A percentile compares a stretch with the other conserved stretches of the same genome.
phyloP scores from a whole-genome alignment of 2,113 vertebrate species.

The Ranitomeya imitator region DNA sequence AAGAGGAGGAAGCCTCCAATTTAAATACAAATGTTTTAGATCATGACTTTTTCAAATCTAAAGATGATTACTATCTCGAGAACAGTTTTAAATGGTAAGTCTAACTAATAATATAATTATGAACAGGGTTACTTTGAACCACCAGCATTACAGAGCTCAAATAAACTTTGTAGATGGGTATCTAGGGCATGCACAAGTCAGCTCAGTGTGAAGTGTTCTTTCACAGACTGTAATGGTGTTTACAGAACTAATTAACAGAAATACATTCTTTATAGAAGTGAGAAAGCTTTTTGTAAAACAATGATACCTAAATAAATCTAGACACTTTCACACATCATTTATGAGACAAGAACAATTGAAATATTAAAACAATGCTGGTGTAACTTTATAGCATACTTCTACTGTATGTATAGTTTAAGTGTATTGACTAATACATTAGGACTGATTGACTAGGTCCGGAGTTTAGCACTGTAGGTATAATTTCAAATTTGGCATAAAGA shows the following conservation, averaged over 20 bases:
- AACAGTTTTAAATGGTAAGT: background rate
- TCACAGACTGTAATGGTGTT: conserved; percentile 20
- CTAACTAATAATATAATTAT: background rate
- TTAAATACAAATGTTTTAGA: too few relatives aligned
- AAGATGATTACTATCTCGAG: too few relatives aligned
- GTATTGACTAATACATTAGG: background rate
- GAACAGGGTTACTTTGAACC: background rate
- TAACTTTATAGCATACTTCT: background rate
- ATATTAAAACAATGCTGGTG: background rate
- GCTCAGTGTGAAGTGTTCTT: background rate
- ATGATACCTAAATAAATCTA: conserved; percentile 10
- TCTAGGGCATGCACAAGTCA: conserved; percentile 7
- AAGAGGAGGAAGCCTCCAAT: too few relatives aligned
- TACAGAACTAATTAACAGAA: conserved; percentile 17
- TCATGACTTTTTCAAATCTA: too few relatives aligned
- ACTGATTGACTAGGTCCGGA: background rate
- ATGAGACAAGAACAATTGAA: conserved; percentile 7
- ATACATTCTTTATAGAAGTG: conserved; percentile 5
- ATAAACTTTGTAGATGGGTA: background rate
- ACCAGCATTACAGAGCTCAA: background rate
- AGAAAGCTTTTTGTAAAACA: conserved; percentile 20
- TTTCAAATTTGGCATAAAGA: background rate
- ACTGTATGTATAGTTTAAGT: background rate
- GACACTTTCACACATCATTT: background rate
- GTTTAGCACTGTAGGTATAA: background rate